Conservation (phyloP, 1,140 invertebrate genomes). For the Drosophila simulans region DNA sequence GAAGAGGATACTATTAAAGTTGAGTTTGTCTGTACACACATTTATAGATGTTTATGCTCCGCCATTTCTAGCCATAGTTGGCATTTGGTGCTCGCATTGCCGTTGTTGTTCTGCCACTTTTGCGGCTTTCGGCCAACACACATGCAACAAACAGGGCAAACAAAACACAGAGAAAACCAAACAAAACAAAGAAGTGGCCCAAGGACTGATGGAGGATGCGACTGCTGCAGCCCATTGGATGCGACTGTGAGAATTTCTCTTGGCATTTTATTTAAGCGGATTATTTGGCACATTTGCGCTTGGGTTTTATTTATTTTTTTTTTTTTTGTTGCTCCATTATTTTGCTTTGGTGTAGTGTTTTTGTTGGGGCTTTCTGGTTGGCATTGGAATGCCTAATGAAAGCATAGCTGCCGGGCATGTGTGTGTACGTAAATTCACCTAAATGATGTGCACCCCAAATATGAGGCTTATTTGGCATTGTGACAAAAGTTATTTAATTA, state of each 20-base stretch:
- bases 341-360: constrained; percentile 15
- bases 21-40: too few relatives aligned
- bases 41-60: constrained; percentile 3
- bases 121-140: constrained; percentile 63
- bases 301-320: constrained; percentile 47
- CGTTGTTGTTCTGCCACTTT: constrained; percentile 68
- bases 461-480: constrained; percentile 67
- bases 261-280: constrained; percentile 79
- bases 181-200: constrained; percentile 58
- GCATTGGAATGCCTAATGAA: constrained; percentile 73
- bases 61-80: constrained; percentile 39
- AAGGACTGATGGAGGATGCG: constrained; percentile 74
- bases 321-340: constrained; percentile 25
- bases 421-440: constrained; percentile 70
- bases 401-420: constrained; percentile 37
- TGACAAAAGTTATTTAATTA: constrained; percentile 82
- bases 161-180: constrained; percentile 9
- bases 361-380: constrained; percentile 25
- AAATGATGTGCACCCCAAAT: constrained; percentile 68
- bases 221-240: constrained; percentile 56
- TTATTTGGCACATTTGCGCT: constrained; percentile 81
- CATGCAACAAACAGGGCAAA: constrained; percentile 37
- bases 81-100: constrained; percentile 26
- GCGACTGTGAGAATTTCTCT: constrained; percentile 58
- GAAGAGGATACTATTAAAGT: background rate